Conservation (phyloP, 2,888 invertebrate species). For the Petrolisthes manimaculis region DNA sequence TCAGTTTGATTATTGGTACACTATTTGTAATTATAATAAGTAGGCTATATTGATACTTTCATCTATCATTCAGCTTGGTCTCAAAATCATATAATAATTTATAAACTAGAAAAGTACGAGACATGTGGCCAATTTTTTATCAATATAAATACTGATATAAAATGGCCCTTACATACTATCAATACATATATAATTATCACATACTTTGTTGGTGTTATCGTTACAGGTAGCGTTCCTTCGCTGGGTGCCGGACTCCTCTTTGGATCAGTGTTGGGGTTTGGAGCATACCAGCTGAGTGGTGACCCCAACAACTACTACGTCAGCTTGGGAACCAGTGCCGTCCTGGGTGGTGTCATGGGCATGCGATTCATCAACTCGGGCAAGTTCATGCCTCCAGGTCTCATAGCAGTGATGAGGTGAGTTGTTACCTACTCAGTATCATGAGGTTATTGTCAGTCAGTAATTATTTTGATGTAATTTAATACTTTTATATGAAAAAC, state of each 20-base stretch:
- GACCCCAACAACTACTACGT: slow-evolving; percentile 82
- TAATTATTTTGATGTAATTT: background rate
- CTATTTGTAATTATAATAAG: background rate
- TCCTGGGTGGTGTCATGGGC: slow-evolving; percentile 92
- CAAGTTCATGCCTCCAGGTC: slow-evolving; percentile 96
- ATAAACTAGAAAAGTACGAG: too few species aligned
- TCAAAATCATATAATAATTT: background rate
- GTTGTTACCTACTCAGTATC: background rate
- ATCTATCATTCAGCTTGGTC: background rate
- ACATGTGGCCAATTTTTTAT: too few species aligned
- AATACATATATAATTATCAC: too few species aligned
- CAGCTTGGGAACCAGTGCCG: slow-evolving; percentile 81
- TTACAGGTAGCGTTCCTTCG: slow-evolving; percentile 87
- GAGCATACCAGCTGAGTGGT: slow-evolving; percentile 83
- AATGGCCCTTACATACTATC: too few species aligned
- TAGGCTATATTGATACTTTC: background rate
- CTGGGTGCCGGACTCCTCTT: slow-evolving; percentile 90
- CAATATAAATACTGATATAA: too few species aligned
- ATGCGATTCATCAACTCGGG: slow-evolving; percentile 84
- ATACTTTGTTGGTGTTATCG: background rate
- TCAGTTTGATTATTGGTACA: too few species aligned
- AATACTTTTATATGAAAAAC: background rate
- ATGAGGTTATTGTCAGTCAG: background rate
- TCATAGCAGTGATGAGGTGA: slow-evolving; percentile 76
- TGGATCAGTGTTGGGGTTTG: slow-evolving; percentile 85